Base-by-base conservation (phyloP, 2,797 vertebrate species). In the Gadopsis marmoratus region DNA sequence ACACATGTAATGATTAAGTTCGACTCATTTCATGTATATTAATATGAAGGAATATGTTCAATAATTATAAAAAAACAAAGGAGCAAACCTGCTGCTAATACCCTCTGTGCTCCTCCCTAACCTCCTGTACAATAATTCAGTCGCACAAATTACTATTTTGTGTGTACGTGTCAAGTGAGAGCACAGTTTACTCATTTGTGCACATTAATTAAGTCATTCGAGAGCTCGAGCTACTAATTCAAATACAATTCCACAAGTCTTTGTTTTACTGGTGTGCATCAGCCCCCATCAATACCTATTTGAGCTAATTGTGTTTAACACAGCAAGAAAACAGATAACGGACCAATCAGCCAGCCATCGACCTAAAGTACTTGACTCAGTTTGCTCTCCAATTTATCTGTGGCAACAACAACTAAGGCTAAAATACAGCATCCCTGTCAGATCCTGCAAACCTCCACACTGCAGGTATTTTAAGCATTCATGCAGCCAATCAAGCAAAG, bases 401-500 rank as follows among this genome's bases (percentile, higher is more conserved):
- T 64, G 31, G 23, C 29, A 59, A 50, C 37, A 71, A 51, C 31
- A 37, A 68, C 58, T 26, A 53, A 39, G 29, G 10, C 50, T 14
- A 5, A 56, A 67, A 64, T 23, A 55, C 41, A 69, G 6, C 17
- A 6, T 31, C 4, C 6, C 2, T 17, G 33, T 54, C 47, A 64
- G 9, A 39, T 41, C 19, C 17, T n/a, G n/a, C 51, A 55, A 50
- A 65, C 35, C 3, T 45, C 26, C 29, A 19, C 41, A 23, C 17
- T 3, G 26, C 37, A 70, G 39, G n/a, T 60, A 12, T 37, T 35
- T 50, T 9, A 45, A 23, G 1, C 5, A 11, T 50, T 45, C 51
- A 53, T 7, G 4, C 21, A 58, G 48, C 41, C 69, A 56, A 81
- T 76, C 68, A 74, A 63, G 82, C 50, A 55, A 65, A 7, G 62